These are phyloP conservation scores for Amphimallon solstitiale DNA, from an alignment of 2,888 invertebrate genomes.

Conservation along the genomic window DNA sequence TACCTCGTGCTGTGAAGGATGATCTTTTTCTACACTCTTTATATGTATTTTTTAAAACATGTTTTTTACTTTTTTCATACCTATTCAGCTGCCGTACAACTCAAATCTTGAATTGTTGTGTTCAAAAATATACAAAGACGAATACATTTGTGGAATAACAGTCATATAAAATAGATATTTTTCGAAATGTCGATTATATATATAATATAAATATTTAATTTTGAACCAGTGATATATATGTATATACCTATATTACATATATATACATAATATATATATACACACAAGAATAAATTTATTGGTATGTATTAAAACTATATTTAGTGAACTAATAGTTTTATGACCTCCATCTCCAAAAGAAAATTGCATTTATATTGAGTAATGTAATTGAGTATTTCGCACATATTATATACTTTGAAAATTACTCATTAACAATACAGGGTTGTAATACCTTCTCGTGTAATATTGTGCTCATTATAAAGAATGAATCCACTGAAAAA, in stretches of 20 bases:
- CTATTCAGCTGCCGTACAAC: constrained; percentile 1
- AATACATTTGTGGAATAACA: constrained; percentile 20
- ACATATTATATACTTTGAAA: constrained; percentile 12
- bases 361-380: constrained; percentile 31
- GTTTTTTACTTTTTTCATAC: constrained; percentile 15
- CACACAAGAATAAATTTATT: neutral
- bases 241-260: constrained; percentile 27
- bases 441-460: constrained; percentile 21
- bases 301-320: constrained; percentile 5
- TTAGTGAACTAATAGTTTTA: constrained; percentile 17
- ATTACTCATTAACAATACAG: constrained; percentile 11
- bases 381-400: constrained; percentile 37
- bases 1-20: constrained; percentile 49
- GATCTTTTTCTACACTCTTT: constrained; percentile 41
- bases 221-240: constrained; percentile 43
- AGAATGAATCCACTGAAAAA: neutral
- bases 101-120: constrained; percentile 22
- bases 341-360: constrained; percentile 9
- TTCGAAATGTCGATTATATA: constrained; percentile 50
- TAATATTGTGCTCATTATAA: constrained; percentile 7
- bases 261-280: constrained; percentile 17
- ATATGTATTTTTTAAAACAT: constrained; percentile 40
- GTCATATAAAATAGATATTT: constrained; percentile 48
- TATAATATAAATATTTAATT: constrained; percentile 39
- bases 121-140: constrained; percentile 19